Base-by-base conservation (phyloP, 2,797 vertebrate genomes). In the Pangasius krempfi region DNA sequence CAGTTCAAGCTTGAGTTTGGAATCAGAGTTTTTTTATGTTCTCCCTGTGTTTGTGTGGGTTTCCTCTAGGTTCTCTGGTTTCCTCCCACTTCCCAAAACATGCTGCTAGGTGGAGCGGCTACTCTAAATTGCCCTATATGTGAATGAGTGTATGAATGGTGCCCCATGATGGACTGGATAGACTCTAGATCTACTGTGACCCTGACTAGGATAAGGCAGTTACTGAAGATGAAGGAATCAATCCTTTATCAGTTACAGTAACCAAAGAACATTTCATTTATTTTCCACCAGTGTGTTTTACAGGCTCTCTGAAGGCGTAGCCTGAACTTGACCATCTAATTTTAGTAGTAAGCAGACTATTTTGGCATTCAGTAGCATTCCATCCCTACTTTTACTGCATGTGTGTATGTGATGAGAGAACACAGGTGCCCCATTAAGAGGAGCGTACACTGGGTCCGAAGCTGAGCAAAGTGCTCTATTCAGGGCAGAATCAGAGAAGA, bases 381-480 rank as follows among this genome's bases (percentile, higher is more conserved):
- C 60, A 56, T 66, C 64, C 64, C 56, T 44, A 75, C 33, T 76
- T 86, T 83, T 54, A 85, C 62, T 50, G 70, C 60, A 62, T 81
- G 64, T n/a, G 58, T 89, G 76, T 44, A 56, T 64, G 58, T 37
- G 58, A 85, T 68, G 72, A 64, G 40, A 73, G 84, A 84, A 88
- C 81, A 87, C 79, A 89, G 80, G 60, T 70, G 40, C 62, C 73
- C 75, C 56, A 88, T 92, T 87, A 90, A 54, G 44, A 82, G 5
- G 25, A 84, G 86, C 68, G 56, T 85, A 70, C 56, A 79, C 47
- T 85, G 84, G n/a, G 62, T 80, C 82, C 72, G 12, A 75, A 89
- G 85, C 37, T 40, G 30, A 79, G 85, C 75, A 88, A 68, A 91
- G 73, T 88, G 80, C 64, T 88, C 87, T 73, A 89, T 92, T 92